Evolutionary conservation across 2,797 vertebrate species (phyloP).

Genomic region (Zalophus californianus): DNA sequence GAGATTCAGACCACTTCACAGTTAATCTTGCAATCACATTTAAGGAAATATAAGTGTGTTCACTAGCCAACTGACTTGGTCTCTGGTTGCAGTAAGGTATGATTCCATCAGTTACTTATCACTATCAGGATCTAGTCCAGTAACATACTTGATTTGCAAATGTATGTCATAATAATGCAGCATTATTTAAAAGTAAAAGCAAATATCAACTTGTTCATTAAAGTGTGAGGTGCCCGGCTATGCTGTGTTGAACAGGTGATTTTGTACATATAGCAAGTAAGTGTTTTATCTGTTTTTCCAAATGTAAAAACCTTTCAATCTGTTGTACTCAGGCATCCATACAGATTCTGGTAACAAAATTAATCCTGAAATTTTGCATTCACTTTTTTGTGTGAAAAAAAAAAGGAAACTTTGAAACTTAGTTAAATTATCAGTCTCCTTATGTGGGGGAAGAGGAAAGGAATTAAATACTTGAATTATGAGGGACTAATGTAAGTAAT

Average conservation of each 20-base stretch:
- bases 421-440: slow-evolving; percentile 48
- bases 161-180: background rate
- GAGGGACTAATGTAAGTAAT: slow-evolving; percentile 61
- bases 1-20: background rate
- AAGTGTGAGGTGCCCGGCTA: background rate
- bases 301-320: slow-evolving; percentile 22
- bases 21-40: background rate
- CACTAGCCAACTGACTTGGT: background rate
- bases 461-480: slow-evolving; percentile 55
- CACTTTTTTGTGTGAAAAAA: background rate
- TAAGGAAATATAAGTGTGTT: background rate
- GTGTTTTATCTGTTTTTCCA: slow-evolving; percentile 30
- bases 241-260: slow-evolving; percentile 5
- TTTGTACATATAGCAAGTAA: background rate
- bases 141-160: slow-evolving; percentile 35
- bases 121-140: background rate
- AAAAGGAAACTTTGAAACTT: slow-evolving; percentile 30
- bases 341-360: background rate
- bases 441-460: background rate
- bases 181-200: slow-evolving; percentile 43
- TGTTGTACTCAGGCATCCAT: background rate
- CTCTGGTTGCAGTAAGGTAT: background rate
- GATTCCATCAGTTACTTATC: slow-evolving; percentile 23
- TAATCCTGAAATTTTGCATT: slow-evolving; percentile 62
- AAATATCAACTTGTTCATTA: slow-evolving; percentile 23